Evolutionary conservation across 1,140 invertebrate genomes (phyloP), one percentile per base, ranked within the genome.

Genomic region (Leucophenga varia): DNA sequence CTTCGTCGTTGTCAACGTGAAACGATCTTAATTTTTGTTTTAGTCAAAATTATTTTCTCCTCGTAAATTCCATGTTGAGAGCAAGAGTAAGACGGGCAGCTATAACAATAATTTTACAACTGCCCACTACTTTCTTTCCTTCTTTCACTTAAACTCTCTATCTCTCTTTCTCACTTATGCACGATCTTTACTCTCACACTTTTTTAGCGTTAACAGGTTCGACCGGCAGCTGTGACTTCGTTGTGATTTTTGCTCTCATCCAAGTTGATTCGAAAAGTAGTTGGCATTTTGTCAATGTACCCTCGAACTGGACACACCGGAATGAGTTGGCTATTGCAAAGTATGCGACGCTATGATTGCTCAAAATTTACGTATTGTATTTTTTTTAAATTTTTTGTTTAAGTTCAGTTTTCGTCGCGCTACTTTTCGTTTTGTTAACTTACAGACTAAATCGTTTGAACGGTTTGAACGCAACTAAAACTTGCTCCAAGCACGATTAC

Each of bases 401-500:
- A 25, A 8, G 16, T 51, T 22, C 13, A n/a, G 32, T 19, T 42
- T 14, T 39, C 22, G 43, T 39, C 48, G 46, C 45, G 61, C 28
- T 64, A 60, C 55, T 59, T 58, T 39, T 59, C 43, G 54, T 43
- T 43, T 57, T 36, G 55, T 44, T 57, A 53, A 65, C 63, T 67
- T 67, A 67, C 64, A 67, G 63, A 67, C 63, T 67, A 67, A 67
- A 67, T 64, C 59, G 63, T 67, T 67, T 67, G 63, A 55, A 67
- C 63, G 63, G 63, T 67, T 67, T 67, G 63, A 55, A 67, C 63
- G 63, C 63, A 57, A 67, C 63, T 67, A 68, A 67, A 67, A 67
- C 63, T 53, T 57, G 64, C 68, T 63, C 56, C 50, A 47, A 35
- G 51, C 47, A 48, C 40, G 49, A 47, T 50, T 67, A 50, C 63